phyloP scores from a whole-genome alignment of 2,113 vertebrate genomes.

The Mola mola region DNA sequence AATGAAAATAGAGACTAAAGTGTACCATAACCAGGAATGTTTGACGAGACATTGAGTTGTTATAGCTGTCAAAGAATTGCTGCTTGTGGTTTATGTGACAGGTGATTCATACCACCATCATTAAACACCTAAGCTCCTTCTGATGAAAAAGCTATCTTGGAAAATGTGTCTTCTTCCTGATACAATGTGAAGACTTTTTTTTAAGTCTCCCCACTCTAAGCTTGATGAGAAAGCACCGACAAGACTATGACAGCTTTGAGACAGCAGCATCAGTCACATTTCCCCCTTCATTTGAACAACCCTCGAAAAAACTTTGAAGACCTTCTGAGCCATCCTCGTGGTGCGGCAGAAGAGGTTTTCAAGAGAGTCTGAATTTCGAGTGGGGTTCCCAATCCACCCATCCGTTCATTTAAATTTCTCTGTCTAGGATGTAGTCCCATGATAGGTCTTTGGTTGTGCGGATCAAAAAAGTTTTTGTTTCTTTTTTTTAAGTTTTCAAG shows the following conservation, averaged over 20 bases:
- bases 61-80: conserved; percentile 23
- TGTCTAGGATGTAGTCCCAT: neutral
- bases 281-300: conserved; percentile 13
- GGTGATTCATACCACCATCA: conserved; percentile 46
- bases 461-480: conserved; percentile 9
- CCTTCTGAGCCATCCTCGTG: conserved; percentile 30
- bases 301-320: conserved; percentile 35
- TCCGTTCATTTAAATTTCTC: conserved; percentile 30
- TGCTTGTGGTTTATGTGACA: conserved; percentile 32
- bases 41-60: conserved; percentile 35
- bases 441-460: conserved; percentile 16
- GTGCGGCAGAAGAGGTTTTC: conserved; percentile 23
- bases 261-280: conserved; percentile 24
- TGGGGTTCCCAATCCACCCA: conserved; percentile 36
- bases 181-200: conserved; percentile 4
- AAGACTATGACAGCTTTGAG: conserved; percentile 44
- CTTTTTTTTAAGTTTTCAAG: conserved; percentile 17
- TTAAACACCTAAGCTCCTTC: conserved; percentile 56
- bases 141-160: conserved; percentile 54
- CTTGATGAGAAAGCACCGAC: conserved; percentile 40
- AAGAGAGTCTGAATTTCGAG: conserved; percentile 20
- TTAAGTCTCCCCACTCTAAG: conserved; percentile 13
- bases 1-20: conserved; percentile 30
- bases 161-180: conserved; percentile 40
- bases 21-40: conserved; percentile 24